Evolutionary conservation across 2,888 invertebrate genomes (phyloP), one percentile per base, ranked within the genome.

Genomic region (Microplitis deprimator): DNA sequence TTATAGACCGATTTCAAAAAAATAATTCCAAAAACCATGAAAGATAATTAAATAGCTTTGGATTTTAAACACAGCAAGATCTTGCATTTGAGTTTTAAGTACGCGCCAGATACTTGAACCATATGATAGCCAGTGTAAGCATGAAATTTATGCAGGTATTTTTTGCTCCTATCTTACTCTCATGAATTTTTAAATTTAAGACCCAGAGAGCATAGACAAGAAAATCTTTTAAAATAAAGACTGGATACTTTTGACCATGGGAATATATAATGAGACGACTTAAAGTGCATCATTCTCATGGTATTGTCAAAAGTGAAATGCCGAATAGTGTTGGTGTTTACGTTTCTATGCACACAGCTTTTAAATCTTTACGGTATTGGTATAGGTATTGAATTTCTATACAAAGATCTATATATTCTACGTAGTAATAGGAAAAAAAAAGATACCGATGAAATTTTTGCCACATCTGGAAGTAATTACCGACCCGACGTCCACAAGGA

Each of bases 391-490:
- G 8, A 5, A 13, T 13, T 50, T 50, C 50, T 29, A 5, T 62
- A 62, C 62, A 20, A 16, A 17, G 10, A 17, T 62, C n/a, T 62
- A 62, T 50, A 50, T 50, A 50, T 13, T 8, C 8, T 50, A 13
- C 29, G 62, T 62, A 73, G 50, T 73, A 16, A 50, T 62, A 29
- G 39, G 10, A n/a, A 67, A 38, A 20, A 20, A n/a, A 67, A 38
- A 20, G n/a, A 50, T 50, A 50, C 50, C 50, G 50, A 50, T 50
- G 13, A 50, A 50, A 50, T 50, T 50, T 29, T 16, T 67, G 17
- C n/a, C 71, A 82, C 87, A 86, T 87, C 86, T 88, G 85, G 86
- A 88, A 86, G 86, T 85, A 87, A 88, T 88, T 87, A 85, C 80
- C 62, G 69, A 77, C 77, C 80, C 73, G 74, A 62, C 68, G 38